Base-by-base conservation (phyloP, 2,888 invertebrate species). In the Phlogophora meticulosa region DNA sequence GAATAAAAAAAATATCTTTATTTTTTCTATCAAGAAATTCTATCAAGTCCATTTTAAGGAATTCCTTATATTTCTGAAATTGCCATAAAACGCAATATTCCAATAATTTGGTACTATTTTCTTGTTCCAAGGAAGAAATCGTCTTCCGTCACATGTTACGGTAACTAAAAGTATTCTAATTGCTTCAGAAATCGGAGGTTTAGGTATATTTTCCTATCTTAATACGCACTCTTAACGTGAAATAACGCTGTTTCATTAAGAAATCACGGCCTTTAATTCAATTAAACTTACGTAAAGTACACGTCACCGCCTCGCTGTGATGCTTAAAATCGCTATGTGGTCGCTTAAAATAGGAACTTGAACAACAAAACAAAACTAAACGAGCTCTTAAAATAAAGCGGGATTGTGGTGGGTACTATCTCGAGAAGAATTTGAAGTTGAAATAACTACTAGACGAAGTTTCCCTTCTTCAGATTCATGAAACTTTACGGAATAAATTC, bases 361-460 rank as follows among this genome's bases (percentile, higher is more conserved):
- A 60, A 71, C 58, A 84, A 82, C 81, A 83, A 84, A 84, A 83
- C 81, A 82, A 85, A 84, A 83, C 81, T 84, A 87, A 87, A 87
- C 82, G 79, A 86, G 78, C 81, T 83, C 83, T 87, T 85, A 82
- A 90, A 88, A 87, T 87, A 88, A 88, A 89, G 70, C 52, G 59
- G 58, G 45, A 66, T 70, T 75, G 62, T 68, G 72, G 73, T 76
- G 45, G 52, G 53, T 57, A 72, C 69, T 59, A 73, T 51, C 53
- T 61, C 57, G 72, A 72, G 83, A 88, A 87, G 86, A 88, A 89
- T 87, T 88, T 84, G 76, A 90, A 91, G 87, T 90, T 88, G 84
- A 83, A 89, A 89, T 89, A 91, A 90, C 89, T 88, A 87, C 85
- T 85, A 84, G 80, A 82, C 84, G 81, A 90, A 91, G 87, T 90